Conservation (phyloP, 2,113 vertebrate genomes). For the Fukomys damarensis region DNA sequence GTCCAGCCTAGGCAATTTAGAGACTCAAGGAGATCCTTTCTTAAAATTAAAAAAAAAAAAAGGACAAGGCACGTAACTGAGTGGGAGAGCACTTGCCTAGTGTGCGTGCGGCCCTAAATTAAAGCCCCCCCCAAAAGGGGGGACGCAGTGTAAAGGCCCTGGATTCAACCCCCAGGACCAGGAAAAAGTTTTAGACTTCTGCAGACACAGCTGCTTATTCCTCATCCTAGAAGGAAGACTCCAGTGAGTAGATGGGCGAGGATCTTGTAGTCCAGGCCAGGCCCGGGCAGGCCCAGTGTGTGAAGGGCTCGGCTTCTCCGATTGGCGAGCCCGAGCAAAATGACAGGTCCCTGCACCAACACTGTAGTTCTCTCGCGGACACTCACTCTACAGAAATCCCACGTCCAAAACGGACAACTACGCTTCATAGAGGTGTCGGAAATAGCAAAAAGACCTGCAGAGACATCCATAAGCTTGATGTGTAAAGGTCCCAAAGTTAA, state of each 20-base stretch:
- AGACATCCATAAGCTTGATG: not conserved
- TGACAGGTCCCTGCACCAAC: not conserved
- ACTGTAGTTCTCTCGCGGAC: not conserved
- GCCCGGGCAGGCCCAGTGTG: not conserved
- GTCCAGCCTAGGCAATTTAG: not conserved
- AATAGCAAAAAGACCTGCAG: not conserved
- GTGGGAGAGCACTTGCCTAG: not conserved
- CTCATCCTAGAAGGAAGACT: not conserved
- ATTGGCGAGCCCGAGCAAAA: not conserved
- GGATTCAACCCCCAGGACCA: not conserved
- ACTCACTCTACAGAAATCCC: not conserved
- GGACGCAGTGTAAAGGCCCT: not conserved
- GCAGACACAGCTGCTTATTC: not conserved
- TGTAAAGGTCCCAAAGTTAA: slow-evolving; percentile 2
- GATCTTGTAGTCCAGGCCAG: not conserved
- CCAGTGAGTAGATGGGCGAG: not conserved
- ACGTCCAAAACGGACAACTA: not conserved
- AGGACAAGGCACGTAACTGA: not conserved
- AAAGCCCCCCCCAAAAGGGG: not conserved
- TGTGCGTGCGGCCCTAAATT: not conserved
- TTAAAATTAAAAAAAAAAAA: not conserved
- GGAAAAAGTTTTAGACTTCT: not conserved
- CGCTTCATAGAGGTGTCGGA: not conserved
- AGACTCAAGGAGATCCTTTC: not conserved
- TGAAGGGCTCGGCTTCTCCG: not conserved